Conservation (phyloP, 35 echinoderm and acorn worm genomes). For the Ophiothrix spiculata region DNA sequence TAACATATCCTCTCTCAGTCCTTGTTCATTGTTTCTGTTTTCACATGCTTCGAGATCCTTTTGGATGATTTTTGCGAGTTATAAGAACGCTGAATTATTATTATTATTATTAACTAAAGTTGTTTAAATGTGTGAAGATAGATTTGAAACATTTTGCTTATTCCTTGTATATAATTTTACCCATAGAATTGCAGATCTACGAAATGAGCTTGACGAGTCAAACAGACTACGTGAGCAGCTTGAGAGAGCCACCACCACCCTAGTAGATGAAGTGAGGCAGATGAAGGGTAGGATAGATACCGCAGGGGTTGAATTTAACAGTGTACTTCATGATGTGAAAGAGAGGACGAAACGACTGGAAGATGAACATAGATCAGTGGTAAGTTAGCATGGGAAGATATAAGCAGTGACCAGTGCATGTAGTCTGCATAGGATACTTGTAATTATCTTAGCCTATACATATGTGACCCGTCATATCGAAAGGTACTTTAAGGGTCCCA, state of each 20-base stretch:
- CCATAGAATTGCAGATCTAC: slow-evolving; percentile 66
- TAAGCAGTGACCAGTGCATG: too few species aligned
- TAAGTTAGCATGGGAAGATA: slow-evolving; percentile 67
- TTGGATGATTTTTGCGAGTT: too few species aligned
- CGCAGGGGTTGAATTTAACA: slow-evolving; percentile 52
- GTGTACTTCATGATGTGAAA: slow-evolving; percentile 87
- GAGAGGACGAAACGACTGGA: slow-evolving; percentile 83
- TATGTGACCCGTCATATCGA: too few species aligned
- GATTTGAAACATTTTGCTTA: background rate
- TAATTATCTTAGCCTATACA: too few species aligned
- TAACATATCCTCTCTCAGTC: too few species aligned
- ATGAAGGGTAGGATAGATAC: slow-evolving; percentile 77
- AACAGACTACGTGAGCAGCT: slow-evolving; percentile 89
- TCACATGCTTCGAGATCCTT: too few species aligned
- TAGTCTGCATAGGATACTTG: too few species aligned
- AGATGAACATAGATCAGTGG: slow-evolving; percentile 84
- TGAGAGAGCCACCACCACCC: slow-evolving; percentile 77
- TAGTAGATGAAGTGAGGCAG: slow-evolving; percentile 89
- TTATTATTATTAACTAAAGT: too few species aligned
- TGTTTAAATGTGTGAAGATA: background rate
- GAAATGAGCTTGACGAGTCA: slow-evolving; percentile 89
- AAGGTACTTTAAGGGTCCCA: too few species aligned
- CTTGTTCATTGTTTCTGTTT: too few species aligned
- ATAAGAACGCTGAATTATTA: too few species aligned
- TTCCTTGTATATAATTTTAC: too few species aligned